Evolutionary conservation across 2,797 vertebrate genomes (phyloP), one percentile per base, ranked within the genome.

Genomic region (Cuniculus paca): DNA sequence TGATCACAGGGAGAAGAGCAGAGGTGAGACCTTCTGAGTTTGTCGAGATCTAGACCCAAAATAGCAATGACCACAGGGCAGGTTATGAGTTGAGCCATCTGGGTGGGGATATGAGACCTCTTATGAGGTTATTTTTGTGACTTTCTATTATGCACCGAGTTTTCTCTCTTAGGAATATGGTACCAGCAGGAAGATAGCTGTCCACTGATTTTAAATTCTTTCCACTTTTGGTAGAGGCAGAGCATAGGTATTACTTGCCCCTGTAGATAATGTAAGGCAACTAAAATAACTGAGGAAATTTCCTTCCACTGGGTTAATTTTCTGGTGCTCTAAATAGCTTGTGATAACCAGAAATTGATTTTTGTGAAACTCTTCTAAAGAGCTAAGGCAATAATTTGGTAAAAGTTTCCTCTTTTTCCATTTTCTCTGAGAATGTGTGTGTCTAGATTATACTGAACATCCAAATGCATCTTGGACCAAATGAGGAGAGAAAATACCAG

Each of bases 251-350:
- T 45, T 45, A 9, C 2, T 42, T 72, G 8, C 24, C 19, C 31
- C 5, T 96, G 42, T 42, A 17, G 42, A 13, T 74, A 77, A 81
- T 12, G 20, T 24, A 84, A 78, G 42, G 17, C 2, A 86, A 56
- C n/a, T 75, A 1, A 85, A 65, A 95, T 58, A 58, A 63, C 19
- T 61, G 2, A 70, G 45, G 52, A 78, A 79, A 77, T 68, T 77
- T 24, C 4, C 2, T 87, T 65, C 68, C 2, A n/a, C 2, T 95
- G 82, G 39, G 31, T 80, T 92, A 91, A 36, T 94, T 85, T 89
- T 81, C 31, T 45, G 7, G 14, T 88, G 13, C 20, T 83, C 10
- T 65, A 93, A 90, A 74, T 17, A 82, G 13, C 16, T 77, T 87
- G 28, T 39, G 34, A 88, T 79, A 52, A 79, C 28, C 50, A 85